Conservation (phyloP, 2,888 invertebrate genomes). For the Idaea straminata region DNA sequence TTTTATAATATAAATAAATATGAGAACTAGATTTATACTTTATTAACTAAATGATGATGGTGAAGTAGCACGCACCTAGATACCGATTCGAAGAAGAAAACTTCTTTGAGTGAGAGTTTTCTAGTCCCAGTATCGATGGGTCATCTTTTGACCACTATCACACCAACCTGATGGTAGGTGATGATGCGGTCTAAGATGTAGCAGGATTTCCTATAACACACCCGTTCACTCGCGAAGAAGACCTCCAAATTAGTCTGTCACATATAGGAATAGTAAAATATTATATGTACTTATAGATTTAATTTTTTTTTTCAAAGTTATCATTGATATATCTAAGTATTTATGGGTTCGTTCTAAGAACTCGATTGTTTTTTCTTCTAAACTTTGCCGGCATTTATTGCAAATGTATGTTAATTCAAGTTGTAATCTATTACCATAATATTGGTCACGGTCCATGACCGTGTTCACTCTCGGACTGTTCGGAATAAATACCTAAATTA, state of each 20-base stretch:
- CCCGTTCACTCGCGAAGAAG: too few relatives aligned
- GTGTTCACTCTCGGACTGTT: not conserved
- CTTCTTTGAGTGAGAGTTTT: too few relatives aligned
- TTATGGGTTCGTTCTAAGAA: not conserved
- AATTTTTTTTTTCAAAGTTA: not conserved
- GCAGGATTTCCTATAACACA: too few relatives aligned
- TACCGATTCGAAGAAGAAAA: not conserved
- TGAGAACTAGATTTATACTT: conserved; percentile 1
- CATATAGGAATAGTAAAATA: too few relatives aligned
- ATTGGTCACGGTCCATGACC: not conserved
- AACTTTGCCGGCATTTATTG: not conserved
- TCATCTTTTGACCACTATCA: too few relatives aligned
- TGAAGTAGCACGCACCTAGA: not conserved
- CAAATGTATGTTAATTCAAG: not conserved
- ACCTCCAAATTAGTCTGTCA: too few relatives aligned
- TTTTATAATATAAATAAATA: not conserved
- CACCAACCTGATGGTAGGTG: too few relatives aligned
- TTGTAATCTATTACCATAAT: conserved; percentile 1
- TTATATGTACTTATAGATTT: too few relatives aligned
- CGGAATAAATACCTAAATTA: not conserved
- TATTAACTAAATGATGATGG: not conserved
- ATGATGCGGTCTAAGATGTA: too few relatives aligned
- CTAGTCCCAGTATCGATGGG: too few relatives aligned
- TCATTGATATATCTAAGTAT: not conserved
- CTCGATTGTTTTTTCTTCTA: not conserved